These are phyloP conservation scores for Psix sp. DNA, from an alignment of 1,140 invertebrate species.

Conservation along the genomic window DNA sequence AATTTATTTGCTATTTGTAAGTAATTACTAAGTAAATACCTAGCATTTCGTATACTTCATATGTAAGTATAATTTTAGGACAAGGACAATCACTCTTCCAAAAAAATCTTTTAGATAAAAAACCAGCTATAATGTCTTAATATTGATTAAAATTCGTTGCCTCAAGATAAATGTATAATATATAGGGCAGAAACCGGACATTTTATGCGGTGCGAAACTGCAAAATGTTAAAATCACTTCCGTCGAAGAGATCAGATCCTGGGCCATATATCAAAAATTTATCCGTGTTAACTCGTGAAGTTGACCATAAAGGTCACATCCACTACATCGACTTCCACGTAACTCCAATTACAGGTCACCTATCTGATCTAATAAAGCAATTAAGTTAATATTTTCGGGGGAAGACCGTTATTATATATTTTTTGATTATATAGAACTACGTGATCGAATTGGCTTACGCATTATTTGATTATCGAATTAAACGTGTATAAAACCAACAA, in stretches of 20 bases:
- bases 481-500: slow-evolving; percentile 64
- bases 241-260: slow-evolving; percentile 30
- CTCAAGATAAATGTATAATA: neutral
- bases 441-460: slow-evolving; percentile 60
- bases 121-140: no score
- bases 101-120: no score
- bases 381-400: slow-evolving; percentile 65
- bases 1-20: no score
- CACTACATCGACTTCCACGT: slow-evolving; percentile 46
- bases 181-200: slow-evolving; percentile 7
- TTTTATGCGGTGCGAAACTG: slow-evolving; percentile 29
- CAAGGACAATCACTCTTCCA: no score
- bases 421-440: slow-evolving; percentile 65
- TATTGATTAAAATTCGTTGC: slow-evolving; percentile 7
- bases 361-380: slow-evolving; percentile 69
- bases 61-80: no score
- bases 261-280: slow-evolving; percentile 30
- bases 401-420: slow-evolving; percentile 63
- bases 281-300: slow-evolving; percentile 32
- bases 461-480: slow-evolving; percentile 68
- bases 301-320: slow-evolving; percentile 37
- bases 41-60: no score
- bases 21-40: no score
- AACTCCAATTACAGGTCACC: slow-evolving; percentile 60
- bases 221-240: slow-evolving; percentile 52